Base-by-base conservation (phyloP, 2,113 vertebrate genomes). In the Telmatochromis brachygnathus region DNA sequence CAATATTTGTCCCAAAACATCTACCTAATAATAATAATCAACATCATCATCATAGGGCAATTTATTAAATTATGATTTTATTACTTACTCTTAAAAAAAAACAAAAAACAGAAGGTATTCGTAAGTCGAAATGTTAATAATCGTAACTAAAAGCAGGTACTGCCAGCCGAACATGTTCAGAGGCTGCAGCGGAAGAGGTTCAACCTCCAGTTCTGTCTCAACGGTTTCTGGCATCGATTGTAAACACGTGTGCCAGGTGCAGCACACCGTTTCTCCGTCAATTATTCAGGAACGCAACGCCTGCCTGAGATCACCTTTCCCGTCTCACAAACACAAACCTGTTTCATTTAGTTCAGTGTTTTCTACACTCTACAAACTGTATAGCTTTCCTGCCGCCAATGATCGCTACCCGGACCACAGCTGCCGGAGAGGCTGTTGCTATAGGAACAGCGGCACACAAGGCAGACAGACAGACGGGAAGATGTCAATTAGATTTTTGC, bases 361-460 rank as follows among this genome's bases (percentile, higher is more conserved):
- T 23, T 8, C 28, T 23, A 12, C 45, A 11, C 14, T 23, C 37
- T 39, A 26, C 12, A 23, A 56, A 60, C 5, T n/a, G 45, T 6
- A 53, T 3, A 3, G 49, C 19, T 54, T 28, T 39, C 13, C 55
- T 39, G 65, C 55, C 68, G 84, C 54, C 75, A 88, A 88, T 45
- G 33, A 81, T 26, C 84, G 49, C 9, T 73, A 26, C 13, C n/a
- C 28, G 21, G 80, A 26, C 42, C 30, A 26, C 62, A 54, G 85
- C 79, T 53, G 75, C 19, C 7, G 65, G 85, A 87, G 92, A 95
- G 86, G 80, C 89, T 94, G 95, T 95, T 95, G 90, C 94, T 92
- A 94, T 95, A 91, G 95, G 79, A 93, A 95, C 95, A 93, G 84
- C 68, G 13, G 68, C 45, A 86, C 23, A 60, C 84, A 77, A 83